A percentile compares a stretch with the other conserved stretches of the same genome.
These are phyloP conservation scores for Lepidochitona cinerea DNA, from an alignment of 2,888 invertebrate species.

Conservation along the genomic window DNA sequence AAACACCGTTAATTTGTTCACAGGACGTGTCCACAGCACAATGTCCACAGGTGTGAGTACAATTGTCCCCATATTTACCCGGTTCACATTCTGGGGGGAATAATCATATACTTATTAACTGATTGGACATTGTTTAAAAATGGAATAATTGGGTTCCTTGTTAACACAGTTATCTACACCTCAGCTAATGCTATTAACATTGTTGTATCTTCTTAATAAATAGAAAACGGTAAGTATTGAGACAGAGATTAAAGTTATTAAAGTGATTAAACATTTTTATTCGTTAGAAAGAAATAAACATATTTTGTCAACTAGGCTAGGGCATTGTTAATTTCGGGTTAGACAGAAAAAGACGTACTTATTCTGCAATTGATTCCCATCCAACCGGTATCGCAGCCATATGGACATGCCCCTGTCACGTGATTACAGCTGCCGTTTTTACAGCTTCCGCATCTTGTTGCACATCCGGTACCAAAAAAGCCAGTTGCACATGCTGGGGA, in stretches of 20 bases:
- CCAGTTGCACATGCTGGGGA: conserved; percentile 1
- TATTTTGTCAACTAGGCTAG: too few relatives aligned
- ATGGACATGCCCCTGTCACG: conserved; percentile 7
- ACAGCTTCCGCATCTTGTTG: not conserved
- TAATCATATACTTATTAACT: too few relatives aligned
- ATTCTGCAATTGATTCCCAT: not conserved
- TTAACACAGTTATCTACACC: too few relatives aligned
- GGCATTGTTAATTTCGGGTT: too few relatives aligned
- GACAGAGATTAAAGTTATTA: too few relatives aligned
- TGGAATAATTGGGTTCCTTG: too few relatives aligned
- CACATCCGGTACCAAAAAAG: conserved; percentile 2
- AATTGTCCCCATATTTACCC: conserved; percentile 45
- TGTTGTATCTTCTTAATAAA: too few relatives aligned
- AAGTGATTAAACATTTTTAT: too few relatives aligned
- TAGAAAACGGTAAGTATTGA: too few relatives aligned
- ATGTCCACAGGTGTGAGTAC: conserved; percentile 41
- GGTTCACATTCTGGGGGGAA: conserved; percentile 39
- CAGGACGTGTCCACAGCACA: conserved; percentile 52
- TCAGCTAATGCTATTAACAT: too few relatives aligned
- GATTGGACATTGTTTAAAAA: too few relatives aligned
- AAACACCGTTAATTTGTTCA: conserved; percentile 71
- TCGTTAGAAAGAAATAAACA: too few relatives aligned
- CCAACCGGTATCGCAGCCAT: not conserved
- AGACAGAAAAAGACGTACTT: not conserved
- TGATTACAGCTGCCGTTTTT: conserved; percentile 10